A percentile compares a stretch with the other conserved stretches of the same genome.
These are phyloP conservation scores for Tetragnatha montana DNA, from an alignment of 2,888 invertebrate species.

Conservation along the genomic window DNA sequence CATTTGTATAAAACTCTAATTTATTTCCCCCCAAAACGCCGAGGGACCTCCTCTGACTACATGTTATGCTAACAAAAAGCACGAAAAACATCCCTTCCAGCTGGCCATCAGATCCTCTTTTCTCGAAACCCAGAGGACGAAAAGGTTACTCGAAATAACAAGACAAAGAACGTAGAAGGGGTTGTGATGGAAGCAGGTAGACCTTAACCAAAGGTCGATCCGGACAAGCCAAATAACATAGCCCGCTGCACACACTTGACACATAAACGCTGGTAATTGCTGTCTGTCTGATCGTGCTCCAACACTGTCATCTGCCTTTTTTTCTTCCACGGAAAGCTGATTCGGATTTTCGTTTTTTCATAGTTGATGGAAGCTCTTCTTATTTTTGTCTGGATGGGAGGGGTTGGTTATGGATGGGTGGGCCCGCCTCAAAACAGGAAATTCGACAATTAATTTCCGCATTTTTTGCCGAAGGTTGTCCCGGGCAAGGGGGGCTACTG, in stretches of 20 bases:
- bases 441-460: constrained; percentile 67
- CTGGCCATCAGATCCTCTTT: not conserved
- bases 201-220: constrained; percentile 55
- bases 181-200: constrained; percentile 10
- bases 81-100: not conserved
- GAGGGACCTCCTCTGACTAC: not conserved
- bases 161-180: not conserved
- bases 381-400: constrained; percentile 16
- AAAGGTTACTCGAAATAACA: constrained; percentile 33
- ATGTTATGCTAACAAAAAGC: too few relatives aligned
- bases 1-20: not conserved
- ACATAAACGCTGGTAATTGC: constrained; percentile 61
- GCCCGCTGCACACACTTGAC: constrained; percentile 47
- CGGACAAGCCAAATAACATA: constrained; percentile 47
- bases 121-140: constrained; percentile 47
- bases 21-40: not conserved
- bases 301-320: constrained; percentile 15
- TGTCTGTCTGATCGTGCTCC: constrained; percentile 12
- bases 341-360: constrained; percentile 14
- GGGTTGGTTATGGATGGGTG: constrained; percentile 52
- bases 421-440: constrained; percentile 63
- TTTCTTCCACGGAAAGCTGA: constrained; percentile 4
- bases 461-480: constrained; percentile 34
- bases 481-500: not conserved
- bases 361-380: constrained; percentile 9